Percentiles rank a stretch among this genome's conserved stretches.
phyloP scores from a whole-genome alignment of 2,888 invertebrate species.

The Barypeithes pellucidus region DNA sequence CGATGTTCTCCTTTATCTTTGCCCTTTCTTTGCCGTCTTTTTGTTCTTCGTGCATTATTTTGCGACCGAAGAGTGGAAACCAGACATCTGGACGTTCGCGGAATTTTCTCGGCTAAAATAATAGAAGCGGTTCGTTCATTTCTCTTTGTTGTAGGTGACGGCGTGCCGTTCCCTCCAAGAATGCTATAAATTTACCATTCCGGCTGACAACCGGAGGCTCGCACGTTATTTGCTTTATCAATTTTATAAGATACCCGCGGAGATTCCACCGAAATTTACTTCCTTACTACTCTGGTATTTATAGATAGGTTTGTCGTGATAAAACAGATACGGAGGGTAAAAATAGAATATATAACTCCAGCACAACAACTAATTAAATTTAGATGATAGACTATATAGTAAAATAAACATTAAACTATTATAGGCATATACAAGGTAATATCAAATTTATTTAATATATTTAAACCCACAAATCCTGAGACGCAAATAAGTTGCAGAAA shows the following conservation, averaged over 20 bases:
- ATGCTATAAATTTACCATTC: constrained; percentile 54
- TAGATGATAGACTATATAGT: background rate
- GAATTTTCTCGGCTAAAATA: constrained; percentile 66
- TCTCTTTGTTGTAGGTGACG: constrained; percentile 61
- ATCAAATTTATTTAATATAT: too few species aligned
- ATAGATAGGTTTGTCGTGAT: constrained; percentile 29
- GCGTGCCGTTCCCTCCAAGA: constrained; percentile 63
- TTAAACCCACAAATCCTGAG: too few species aligned
- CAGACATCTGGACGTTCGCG: constrained; percentile 65
- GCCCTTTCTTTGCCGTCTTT: constrained; percentile 48
- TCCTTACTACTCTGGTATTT: constrained; percentile 37
- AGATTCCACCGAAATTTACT: constrained; percentile 51
- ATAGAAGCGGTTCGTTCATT: constrained; percentile 61
- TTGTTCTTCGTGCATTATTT: constrained; percentile 55
- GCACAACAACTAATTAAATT: background rate
- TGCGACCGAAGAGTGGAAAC: constrained; percentile 53
- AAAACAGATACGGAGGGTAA: constrained; percentile 1
- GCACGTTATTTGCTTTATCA: constrained; percentile 64
- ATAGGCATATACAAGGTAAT: too few species aligned
- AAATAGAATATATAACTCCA: background rate
- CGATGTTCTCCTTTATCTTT: constrained; percentile 48
- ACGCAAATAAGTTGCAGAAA: too few species aligned
- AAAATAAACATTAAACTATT: too few species aligned
- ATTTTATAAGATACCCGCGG: constrained; percentile 59
- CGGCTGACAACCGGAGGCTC: constrained; percentile 63